A percentile compares a stretch with the other conserved stretches of the same genome.
Evolutionary conservation across 2,797 vertebrate species (phyloP).

Genomic region (Hydrophis major): DNA sequence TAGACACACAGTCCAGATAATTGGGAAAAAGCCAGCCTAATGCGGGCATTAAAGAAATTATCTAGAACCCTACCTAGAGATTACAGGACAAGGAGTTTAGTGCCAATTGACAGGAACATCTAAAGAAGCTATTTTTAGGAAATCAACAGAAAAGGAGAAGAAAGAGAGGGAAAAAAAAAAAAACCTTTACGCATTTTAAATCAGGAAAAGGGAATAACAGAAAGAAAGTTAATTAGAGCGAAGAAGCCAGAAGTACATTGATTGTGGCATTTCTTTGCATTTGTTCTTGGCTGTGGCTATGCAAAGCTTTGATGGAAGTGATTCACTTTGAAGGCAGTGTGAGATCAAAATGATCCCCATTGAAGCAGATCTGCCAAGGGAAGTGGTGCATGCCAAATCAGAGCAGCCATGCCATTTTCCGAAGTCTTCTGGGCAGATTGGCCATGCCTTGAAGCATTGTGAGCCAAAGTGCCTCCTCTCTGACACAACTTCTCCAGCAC

Average conservation of each 20-base stretch:
- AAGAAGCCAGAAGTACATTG: not conserved
- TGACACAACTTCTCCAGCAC: not conserved
- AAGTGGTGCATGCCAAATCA: not conserved
- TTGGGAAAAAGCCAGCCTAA: slow-evolving; percentile 41
- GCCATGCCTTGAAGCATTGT: not conserved
- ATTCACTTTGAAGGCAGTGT: not conserved
- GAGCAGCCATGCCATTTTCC: not conserved
- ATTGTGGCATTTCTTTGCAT: slow-evolving; percentile 23
- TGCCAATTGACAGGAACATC: slow-evolving; percentile 29
- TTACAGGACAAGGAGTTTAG: slow-evolving; percentile 45
- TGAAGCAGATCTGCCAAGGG: not conserved
- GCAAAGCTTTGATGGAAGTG: not conserved
- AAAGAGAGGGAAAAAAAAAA: not conserved
- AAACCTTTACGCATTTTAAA: slow-evolving; percentile 38
- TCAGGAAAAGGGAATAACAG: slow-evolving; percentile 33
- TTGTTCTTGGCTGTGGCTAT: not conserved
- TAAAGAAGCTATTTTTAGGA: slow-evolving; percentile 39
- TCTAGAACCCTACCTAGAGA: slow-evolving; percentile 33
- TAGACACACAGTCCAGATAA: slow-evolving; percentile 46
- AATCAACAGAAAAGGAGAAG: slow-evolving; percentile 30
- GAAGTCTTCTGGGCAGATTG: not conserved
- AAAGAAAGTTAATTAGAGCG: not conserved
- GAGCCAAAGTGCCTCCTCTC: not conserved
- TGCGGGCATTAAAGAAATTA: slow-evolving; percentile 57
- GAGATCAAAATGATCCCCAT: not conserved